These are phyloP conservation scores for Criorhina ranunculi DNA, from an alignment of 2,888 invertebrate genomes.

Conservation along the genomic window DNA sequence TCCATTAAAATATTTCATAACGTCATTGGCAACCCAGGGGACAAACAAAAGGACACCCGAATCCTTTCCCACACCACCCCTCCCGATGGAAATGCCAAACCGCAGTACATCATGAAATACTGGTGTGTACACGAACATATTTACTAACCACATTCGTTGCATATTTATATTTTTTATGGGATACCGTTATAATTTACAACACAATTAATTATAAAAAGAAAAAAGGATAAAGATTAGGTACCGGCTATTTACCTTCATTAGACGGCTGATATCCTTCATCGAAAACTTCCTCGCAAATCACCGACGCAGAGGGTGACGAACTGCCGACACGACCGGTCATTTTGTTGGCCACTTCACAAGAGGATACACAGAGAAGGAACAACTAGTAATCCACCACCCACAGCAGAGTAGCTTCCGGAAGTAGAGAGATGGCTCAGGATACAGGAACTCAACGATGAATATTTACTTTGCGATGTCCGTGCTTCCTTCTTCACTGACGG, in stretches of 20 bases:
- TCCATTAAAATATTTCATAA: constrained; percentile 57
- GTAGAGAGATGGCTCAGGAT: not conserved
- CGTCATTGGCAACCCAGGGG: constrained; percentile 70
- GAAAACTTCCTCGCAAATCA: constrained; percentile 93
- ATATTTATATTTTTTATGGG: constrained; percentile 32
- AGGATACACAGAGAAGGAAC: constrained; percentile 12
- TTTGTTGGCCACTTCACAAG: constrained; percentile 27
- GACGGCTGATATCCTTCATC: constrained; percentile 94
- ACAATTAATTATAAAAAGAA: constrained; percentile 35
- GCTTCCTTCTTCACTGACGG: constrained; percentile 4
- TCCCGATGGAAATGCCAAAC: constrained; percentile 11
- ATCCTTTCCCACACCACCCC: constrained; percentile 24
- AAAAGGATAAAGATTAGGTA: constrained; percentile 3
- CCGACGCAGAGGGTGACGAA: constrained; percentile 81
- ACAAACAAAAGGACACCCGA: constrained; percentile 52
- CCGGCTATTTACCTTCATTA: constrained; percentile 88
- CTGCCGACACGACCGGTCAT: constrained; percentile 79
- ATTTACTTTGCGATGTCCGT: not conserved
- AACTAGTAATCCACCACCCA: constrained; percentile 1
- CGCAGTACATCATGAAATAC: constrained; percentile 20
- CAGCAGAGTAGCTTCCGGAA: not conserved
- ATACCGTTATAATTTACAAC: constrained; percentile 7
- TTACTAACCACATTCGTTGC: constrained; percentile 36
- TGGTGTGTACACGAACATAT: no score
- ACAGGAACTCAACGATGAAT: constrained; percentile 23